Evolutionary conservation across 2,888 invertebrate genomes (phyloP).

Genomic region (Dryobotodes eremita): DNA sequence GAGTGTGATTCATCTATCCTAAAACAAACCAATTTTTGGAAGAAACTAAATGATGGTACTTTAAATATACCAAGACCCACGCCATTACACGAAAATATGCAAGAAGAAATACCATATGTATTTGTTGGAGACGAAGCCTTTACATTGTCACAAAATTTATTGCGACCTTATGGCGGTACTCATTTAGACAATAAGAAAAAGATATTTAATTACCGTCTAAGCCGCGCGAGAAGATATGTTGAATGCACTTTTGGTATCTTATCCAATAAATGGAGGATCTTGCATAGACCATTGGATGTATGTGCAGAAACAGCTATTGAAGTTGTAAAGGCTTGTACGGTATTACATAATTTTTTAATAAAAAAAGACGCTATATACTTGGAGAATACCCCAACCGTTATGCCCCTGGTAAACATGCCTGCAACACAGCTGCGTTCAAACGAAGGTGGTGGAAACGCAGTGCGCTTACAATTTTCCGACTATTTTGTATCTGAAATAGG

Average conservation of each 20-base stretch:
- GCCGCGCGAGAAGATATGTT: too few relatives aligned
- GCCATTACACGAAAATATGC: conserved; percentile 21
- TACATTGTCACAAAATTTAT: conserved; percentile 9
- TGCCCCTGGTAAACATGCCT: conserved; percentile 21
- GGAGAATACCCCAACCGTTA: conserved; percentile 26
- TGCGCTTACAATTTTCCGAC: conserved; percentile 13
- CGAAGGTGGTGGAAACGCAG: conserved; percentile 18
- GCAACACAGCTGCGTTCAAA: conserved; percentile 15
- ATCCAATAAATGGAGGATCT: conserved; percentile 19
- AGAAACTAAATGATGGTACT: conserved; percentile 35
- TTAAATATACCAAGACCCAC: conserved; percentile 2
- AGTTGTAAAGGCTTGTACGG: conserved; percentile 9
- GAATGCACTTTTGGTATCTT: conserved; percentile 15
- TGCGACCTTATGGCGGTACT: conserved; percentile 23
- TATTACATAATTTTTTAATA: conserved; percentile 23
- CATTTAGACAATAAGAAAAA: conserved; percentile 6
- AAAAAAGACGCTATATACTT: conserved; percentile 7
- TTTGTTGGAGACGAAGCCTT: conserved; percentile 17
- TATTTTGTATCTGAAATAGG: conserved; percentile 26
- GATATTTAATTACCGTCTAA: conserved; percentile 32
- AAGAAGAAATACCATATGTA: conserved; percentile 13
- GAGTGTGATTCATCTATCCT: neutral
- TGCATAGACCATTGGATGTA: conserved; percentile 16
- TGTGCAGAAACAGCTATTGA: conserved; percentile 25
- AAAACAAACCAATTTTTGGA: conserved; percentile 2